Evolutionary conservation across 2,888 invertebrate species (phyloP), one percentile per base, ranked within the genome.

Genomic region (Parnassius mnemosyne): DNA sequence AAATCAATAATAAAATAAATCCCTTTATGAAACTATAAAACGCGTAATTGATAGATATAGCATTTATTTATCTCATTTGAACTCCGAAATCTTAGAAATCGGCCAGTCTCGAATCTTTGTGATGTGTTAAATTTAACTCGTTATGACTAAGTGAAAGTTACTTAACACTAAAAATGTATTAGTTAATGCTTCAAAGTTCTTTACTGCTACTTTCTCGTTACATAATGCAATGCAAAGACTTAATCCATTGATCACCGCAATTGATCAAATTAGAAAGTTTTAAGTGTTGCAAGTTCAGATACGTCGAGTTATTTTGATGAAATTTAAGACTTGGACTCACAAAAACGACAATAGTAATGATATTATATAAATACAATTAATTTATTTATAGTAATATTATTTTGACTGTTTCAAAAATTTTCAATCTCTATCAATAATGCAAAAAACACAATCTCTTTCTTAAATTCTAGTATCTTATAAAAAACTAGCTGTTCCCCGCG

Each of bases 221-320:
- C 64, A 57, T 60, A 67, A 67, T 56, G 57, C 47, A 50, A 61
- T 61, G 60, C 54, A 65, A 60, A 64, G 59, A 61, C 59, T 61
- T 59, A 66, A 65, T 59, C 63, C 59, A 66, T 66, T 63, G 63
- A 63, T 63, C 60, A 63, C 65, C 57, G 60, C 57, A 58, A 60
- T 66, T 58, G 58, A 60, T 65, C 58, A 58, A 42, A 61, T 63
- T 66, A 69, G 70, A 71, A 70, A 71, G 71, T 63, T 25, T 51
- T 61, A n/a, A 47, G 47, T 47, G 44, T 61, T 61, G 42, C 47
- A 53, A 51, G 13, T 47, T 46, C 11, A 34, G 51, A 61, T 44
- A 51, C 43, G 25, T 25, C 3, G 3, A 25, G 25, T 16, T 16
- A 16, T 25, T 25, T 25, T 25, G 25, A 25, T 25, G 3, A 25